Percentiles rank a stretch among this genome's conserved stretches.
phyloP scores from a whole-genome alignment of 2,113 vertebrate genomes.

The Oenanthe melanoleuca region DNA sequence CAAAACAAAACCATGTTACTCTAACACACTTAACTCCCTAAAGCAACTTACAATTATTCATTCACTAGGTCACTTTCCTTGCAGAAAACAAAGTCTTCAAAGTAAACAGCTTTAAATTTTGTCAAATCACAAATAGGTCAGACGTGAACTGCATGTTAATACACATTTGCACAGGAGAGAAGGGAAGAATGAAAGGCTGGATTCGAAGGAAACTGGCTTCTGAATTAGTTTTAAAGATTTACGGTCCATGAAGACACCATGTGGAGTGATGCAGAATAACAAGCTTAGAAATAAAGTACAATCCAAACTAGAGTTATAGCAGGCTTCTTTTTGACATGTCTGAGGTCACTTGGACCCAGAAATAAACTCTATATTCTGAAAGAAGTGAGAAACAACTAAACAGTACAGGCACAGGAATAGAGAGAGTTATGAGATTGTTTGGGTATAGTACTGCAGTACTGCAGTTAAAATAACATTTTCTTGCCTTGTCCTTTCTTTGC shows the following conservation, averaged over 20 bases:
- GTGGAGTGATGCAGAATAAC: constrained; percentile 41
- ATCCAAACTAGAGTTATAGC: not conserved
- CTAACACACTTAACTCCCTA: not conserved
- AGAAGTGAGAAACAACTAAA: not conserved
- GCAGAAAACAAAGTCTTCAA: constrained; percentile 1
- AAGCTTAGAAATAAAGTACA: not conserved
- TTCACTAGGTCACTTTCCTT: constrained; percentile 37
- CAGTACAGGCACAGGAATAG: not conserved
- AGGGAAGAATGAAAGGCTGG: not conserved
- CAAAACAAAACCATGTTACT: not conserved
- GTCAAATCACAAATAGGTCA: not conserved
- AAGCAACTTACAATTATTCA: constrained; percentile 43
- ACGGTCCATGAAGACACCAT: constrained; percentile 40
- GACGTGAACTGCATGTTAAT: not conserved
- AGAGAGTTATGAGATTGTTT: not conserved
- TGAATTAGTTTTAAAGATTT: not conserved
- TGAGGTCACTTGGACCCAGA: not conserved
- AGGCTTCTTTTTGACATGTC: not conserved
- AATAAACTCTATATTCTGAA: not conserved
- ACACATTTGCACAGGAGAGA: not conserved
- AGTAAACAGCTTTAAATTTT: constrained; percentile 51
- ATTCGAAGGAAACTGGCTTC: not conserved
- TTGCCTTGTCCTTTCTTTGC: not conserved
- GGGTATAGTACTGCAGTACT: not conserved
- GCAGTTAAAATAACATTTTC: not conserved